A percentile compares a stretch with the other conserved stretches of the same genome.
Conservation (phyloP, 2,797 vertebrate genomes). For the Hypotaenidia philippensis region DNA sequence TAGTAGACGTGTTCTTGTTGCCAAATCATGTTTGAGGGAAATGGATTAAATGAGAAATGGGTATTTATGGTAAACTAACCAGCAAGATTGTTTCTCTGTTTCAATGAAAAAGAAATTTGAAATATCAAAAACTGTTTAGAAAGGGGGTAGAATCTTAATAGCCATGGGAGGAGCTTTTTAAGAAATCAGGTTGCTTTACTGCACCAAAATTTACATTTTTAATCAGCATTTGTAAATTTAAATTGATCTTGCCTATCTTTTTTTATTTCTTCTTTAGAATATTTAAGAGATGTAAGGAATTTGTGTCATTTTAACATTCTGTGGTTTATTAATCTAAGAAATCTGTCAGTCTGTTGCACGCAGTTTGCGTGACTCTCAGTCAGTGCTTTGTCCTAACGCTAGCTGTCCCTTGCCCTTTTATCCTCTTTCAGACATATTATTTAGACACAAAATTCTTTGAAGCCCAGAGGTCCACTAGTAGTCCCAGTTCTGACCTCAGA, state of each 20-base stretch:
- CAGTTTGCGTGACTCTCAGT: not conserved
- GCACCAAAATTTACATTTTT: fast-evolving
- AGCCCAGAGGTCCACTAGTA: not conserved
- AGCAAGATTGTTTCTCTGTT: not conserved
- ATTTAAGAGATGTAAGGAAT: not conserved
- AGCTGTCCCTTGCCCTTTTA: not conserved
- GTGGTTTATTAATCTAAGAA: not conserved
- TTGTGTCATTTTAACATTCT: not conserved
- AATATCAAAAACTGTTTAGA: not conserved
- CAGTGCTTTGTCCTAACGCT: not conserved
- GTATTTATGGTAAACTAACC: not conserved
- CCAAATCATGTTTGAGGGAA: conserved; percentile 40
- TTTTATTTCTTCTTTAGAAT: not conserved
- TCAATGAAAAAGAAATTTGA: not conserved
- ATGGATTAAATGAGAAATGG: conserved; percentile 13
- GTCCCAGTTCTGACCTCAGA: not conserved
- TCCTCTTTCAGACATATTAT: not conserved
- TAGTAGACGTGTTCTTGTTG: not conserved
- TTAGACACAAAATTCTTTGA: not conserved
- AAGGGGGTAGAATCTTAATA: not conserved
- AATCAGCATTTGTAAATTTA: not conserved
- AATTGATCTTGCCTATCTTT: not conserved
- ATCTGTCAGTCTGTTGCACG: not conserved
- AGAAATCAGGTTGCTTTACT: not conserved
- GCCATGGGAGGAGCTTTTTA: not conserved